phyloP scores from a whole-genome alignment of 2,797 vertebrate genomes.

The Pteronotus mesoamericanus region DNA sequence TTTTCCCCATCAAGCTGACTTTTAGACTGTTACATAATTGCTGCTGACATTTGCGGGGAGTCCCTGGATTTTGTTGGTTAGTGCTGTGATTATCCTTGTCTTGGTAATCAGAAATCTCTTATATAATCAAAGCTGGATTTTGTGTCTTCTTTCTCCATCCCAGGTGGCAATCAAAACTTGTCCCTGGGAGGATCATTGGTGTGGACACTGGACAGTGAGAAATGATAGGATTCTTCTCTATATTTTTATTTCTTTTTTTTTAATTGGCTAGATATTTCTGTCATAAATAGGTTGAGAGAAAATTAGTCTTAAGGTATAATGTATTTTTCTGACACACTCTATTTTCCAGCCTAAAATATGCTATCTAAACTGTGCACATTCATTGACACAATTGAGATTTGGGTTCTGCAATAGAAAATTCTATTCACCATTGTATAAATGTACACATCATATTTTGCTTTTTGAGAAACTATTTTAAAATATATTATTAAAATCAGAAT shows the following conservation, averaged over 20 bases:
- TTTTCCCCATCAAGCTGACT: not conserved
- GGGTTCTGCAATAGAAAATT: conserved; percentile 51
- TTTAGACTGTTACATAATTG: conserved; percentile 53
- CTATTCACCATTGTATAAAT: conserved; percentile 44
- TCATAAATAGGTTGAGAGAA: conserved; percentile 43
- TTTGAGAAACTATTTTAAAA: conserved; percentile 51
- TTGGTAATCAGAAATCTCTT: conserved; percentile 52
- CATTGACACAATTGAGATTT: conserved; percentile 34
- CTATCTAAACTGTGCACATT: conserved; percentile 51
- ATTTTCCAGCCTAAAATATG: conserved; percentile 51
- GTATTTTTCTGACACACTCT: conserved; percentile 30
- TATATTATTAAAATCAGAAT: conserved; percentile 30
- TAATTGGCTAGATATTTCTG: conserved; percentile 3
- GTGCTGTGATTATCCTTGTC: conserved; percentile 39
- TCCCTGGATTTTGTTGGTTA: conserved; percentile 38
- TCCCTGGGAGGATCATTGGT: not conserved
- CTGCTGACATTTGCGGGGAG: conserved; percentile 25
- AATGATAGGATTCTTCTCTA: conserved; percentile 7
- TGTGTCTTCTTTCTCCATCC: conserved; percentile 26
- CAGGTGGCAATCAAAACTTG: conserved; percentile 21
- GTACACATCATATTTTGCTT: conserved; percentile 40
- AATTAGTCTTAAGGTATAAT: conserved; percentile 44
- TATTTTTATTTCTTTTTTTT: conserved; percentile 29
- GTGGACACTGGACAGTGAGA: not conserved
- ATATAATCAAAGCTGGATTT: conserved; percentile 2